Conservation (phyloP, 2,888 invertebrate genomes). For the Ormyrus labotus region DNA sequence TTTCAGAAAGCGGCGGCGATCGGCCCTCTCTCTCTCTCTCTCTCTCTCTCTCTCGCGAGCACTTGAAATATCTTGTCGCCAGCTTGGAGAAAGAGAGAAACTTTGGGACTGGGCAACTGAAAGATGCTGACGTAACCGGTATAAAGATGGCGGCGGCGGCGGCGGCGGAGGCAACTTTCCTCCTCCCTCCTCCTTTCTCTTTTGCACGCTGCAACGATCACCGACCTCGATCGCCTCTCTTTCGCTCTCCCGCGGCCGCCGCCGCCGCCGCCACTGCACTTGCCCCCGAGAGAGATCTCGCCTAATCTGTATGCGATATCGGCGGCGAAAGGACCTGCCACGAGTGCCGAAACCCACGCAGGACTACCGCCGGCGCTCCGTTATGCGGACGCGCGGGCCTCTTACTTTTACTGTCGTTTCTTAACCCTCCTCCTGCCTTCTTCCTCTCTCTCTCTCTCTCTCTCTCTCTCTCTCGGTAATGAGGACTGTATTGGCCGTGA, state of each 20-base stretch:
- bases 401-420: neutral
- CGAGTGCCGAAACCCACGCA: too few species aligned
- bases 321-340: too few species aligned
- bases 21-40: slow-evolving; percentile 19
- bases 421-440: neutral
- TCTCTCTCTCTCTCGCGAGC: slow-evolving; percentile 57
- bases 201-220: too few species aligned
- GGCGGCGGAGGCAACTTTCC: slow-evolving; percentile 15
- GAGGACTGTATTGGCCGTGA: neutral
- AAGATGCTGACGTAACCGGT: slow-evolving; percentile 75
- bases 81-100: slow-evolving; percentile 69
- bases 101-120: slow-evolving; percentile 69
- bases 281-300: neutral
- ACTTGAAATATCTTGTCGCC: slow-evolving; percentile 76
- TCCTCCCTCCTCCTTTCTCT: slow-evolving; percentile 1
- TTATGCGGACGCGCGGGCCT: too few species aligned
- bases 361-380: too few species aligned
- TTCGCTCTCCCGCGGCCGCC: neutral
- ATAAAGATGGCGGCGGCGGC: slow-evolving; percentile 68
- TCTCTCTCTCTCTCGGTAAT: neutral
- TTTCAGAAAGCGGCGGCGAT: slow-evolving; percentile 67
- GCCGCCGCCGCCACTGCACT: slow-evolving; percentile 1
- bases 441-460: neutral
- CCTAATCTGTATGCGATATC: neutral
- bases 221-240: neutral